A percentile compares a stretch with the other conserved stretches of the same genome.
phyloP scores from a whole-genome alignment of 2,888 invertebrate genomes.

The Linyphia triangularis region DNA sequence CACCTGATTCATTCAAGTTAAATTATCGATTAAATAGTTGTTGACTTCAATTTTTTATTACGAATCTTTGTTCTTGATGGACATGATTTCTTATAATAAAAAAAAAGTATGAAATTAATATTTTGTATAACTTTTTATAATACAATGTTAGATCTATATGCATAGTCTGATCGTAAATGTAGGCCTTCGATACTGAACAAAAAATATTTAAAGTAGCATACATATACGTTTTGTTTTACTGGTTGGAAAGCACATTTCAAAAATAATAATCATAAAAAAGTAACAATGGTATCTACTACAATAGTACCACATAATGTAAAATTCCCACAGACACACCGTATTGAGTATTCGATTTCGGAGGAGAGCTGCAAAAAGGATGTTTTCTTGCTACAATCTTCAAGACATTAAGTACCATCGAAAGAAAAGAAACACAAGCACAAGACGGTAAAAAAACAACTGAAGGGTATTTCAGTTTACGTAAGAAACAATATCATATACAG shows the following conservation, averaged over 20 bases:
- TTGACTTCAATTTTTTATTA: too few species aligned
- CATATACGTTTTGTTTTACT: not conserved
- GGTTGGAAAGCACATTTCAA: not conserved
- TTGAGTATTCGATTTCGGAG: constrained; percentile 12
- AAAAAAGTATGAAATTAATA: too few species aligned
- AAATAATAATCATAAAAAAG: not conserved
- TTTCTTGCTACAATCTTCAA: not conserved
- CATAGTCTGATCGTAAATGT: too few species aligned
- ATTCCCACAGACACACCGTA: constrained; percentile 20
- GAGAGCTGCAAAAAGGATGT: not conserved
- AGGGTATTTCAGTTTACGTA: constrained; percentile 35
- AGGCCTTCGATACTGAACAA: too few species aligned
- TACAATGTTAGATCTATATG: too few species aligned
- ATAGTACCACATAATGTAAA: not conserved
- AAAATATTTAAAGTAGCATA: too few species aligned
- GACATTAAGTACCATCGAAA: not conserved
- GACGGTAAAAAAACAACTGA: not conserved
- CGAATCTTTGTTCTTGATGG: too few species aligned
- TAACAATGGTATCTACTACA: not conserved
- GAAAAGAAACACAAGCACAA: not conserved
- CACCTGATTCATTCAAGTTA: too few species aligned
- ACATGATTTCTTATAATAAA: too few species aligned
- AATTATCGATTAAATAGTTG: too few species aligned
- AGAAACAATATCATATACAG: constrained; percentile 60
- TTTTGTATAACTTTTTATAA: too few species aligned